Conservation (phyloP, 2,888 invertebrate species). For the Harpalus rufipes region DNA sequence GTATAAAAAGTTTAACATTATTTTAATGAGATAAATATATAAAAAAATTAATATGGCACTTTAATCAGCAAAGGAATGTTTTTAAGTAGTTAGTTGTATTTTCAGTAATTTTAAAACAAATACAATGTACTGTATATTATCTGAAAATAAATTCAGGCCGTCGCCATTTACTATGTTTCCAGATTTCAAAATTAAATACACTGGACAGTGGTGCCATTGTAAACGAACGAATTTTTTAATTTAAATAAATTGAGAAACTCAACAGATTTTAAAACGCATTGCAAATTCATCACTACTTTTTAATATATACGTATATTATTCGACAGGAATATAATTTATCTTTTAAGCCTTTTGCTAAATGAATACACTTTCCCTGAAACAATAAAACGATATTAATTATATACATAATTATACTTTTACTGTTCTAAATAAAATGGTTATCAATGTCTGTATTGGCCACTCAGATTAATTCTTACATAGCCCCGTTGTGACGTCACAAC, state of each 20-base stretch:
- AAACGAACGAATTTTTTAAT: slow-evolving; percentile 15
- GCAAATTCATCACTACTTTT: slow-evolving; percentile 64
- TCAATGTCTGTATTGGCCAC: no score
- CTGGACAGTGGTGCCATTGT: slow-evolving; percentile 67
- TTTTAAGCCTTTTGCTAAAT: slow-evolving; percentile 10
- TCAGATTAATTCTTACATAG: no score
- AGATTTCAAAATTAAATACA: slow-evolving; percentile 81
- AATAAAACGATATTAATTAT: slow-evolving; percentile 12
- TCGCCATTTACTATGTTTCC: slow-evolving; percentile 91
- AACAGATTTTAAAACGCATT: slow-evolving; percentile 50
- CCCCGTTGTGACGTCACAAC: no score
- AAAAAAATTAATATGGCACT: slow-evolving; percentile 70
- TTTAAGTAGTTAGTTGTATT: slow-evolving; percentile 18
- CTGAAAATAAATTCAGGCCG: slow-evolving; percentile 77
- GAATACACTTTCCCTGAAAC: slow-evolving; percentile 5
- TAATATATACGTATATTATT: neutral
- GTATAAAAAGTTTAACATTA: slow-evolving; percentile 37
- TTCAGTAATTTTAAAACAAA: slow-evolving; percentile 18
- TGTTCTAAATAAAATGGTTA: no score
- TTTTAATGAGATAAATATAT: slow-evolving; percentile 58
- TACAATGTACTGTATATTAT: slow-evolving; percentile 69
- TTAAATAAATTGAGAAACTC: slow-evolving; percentile 58
- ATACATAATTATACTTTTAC: no score
- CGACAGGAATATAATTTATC: neutral
- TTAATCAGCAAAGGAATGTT: slow-evolving; percentile 64